Base-by-base conservation (phyloP, 2,888 invertebrate species). In the Meta bourneti region DNA sequence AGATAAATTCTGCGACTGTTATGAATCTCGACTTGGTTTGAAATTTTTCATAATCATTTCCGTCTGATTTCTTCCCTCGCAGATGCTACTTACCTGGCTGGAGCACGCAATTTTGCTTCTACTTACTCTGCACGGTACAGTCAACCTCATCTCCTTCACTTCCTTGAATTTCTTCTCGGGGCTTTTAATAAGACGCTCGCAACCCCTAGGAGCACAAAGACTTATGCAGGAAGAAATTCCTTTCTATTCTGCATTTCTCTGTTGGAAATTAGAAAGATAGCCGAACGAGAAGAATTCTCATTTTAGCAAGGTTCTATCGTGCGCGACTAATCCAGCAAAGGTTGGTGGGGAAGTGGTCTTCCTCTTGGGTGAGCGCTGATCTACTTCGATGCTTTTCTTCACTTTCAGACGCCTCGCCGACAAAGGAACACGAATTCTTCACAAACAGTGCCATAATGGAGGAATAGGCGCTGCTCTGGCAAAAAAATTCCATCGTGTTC, bases 351-450 rank as follows among this genome's bases (percentile, higher is more conserved):
- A 71, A 71, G 81, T 34, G 20, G 71, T 49, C 34, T 86, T 78
- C 69, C 78, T 16, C 86, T 78, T 86, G 78, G 78, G 16, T 86
- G 78, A 20, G 49, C 78, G 13, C 78, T 86, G 86, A 86, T 86
- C 77, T 78, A 77, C 86, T 78, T 75, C 78, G 69, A 70, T 86
- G 86, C 48, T 51, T 86, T 86, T 86, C 86, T 86, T 52, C 75
- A 86, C 86, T 86, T 78, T 86, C 70, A 78, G 61, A 84, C 75
- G 84, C 84, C 7, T 75, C 74, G 48, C 86, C 78, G 75, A 86
- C 86, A 86, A 86, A 86, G 78, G 78, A 78, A 70, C 86, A 70
- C 69, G 78, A 78, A 86, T 86, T 86, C 78, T 78, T 86, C 78
- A 86, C 86, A 86, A 78, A 86, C 51, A 86, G 69, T 51, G 78